These are phyloP conservation scores for Eciton burchellii DNA, from an alignment of 1,140 invertebrate genomes.

Conservation along the genomic window DNA sequence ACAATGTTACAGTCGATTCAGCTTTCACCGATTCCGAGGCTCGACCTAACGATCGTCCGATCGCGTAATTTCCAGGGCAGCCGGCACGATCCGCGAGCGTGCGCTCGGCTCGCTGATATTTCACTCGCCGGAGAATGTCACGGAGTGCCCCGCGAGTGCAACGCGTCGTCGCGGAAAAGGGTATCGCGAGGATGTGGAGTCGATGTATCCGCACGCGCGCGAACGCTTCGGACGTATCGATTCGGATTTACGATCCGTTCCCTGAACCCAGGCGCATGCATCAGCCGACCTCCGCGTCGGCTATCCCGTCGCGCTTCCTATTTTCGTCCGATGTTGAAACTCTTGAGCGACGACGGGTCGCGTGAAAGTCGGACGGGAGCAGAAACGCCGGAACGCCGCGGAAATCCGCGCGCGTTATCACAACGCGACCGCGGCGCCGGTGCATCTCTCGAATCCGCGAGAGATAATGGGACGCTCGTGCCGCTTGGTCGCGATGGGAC, in stretches of 20 bases:
- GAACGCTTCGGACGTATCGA: too few species aligned
- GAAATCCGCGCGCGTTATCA: conserved; percentile 38
- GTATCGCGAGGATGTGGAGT: too few species aligned
- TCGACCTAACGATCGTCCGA: background rate
- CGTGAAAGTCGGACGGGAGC: conserved; percentile 9
- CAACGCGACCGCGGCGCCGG: background rate
- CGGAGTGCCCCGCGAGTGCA: too few species aligned
- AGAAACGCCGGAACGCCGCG: too few species aligned
- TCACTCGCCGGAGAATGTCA: too few species aligned
- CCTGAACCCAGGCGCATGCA: background rate
- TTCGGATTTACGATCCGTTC: too few species aligned
- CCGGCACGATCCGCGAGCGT: background rate
- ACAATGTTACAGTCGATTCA: conserved; percentile 69
- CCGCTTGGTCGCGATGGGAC: conserved; percentile 52
- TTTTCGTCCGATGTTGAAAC: conserved; percentile 7
- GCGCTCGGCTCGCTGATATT: background rate
- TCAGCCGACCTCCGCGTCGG: background rate
- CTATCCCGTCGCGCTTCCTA: background rate
- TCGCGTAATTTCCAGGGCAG: conserved; percentile 47
- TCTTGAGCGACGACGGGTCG: background rate
- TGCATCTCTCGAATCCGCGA: conserved; percentile 55
- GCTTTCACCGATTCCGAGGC: conserved; percentile 66
- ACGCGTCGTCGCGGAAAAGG: too few species aligned
- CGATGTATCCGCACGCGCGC: too few species aligned
- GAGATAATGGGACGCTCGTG: conserved; percentile 62